phyloP scores from a whole-genome alignment of 1,140 invertebrate genomes.

The Schmidtea mediterranea region DNA sequence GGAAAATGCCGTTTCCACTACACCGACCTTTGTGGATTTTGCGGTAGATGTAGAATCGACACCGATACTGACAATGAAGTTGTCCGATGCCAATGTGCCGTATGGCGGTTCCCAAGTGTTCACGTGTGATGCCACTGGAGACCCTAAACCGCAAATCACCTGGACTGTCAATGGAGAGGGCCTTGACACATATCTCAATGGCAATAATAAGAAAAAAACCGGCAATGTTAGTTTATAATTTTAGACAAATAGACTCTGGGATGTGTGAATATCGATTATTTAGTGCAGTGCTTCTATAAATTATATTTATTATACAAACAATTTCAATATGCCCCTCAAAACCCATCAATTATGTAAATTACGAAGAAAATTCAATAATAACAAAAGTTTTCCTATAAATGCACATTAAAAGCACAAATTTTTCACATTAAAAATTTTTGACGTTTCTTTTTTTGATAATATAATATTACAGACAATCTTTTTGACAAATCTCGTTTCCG shows the following conservation, averaged over 20 bases:
- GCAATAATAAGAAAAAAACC: neutral
- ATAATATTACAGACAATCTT: neutral
- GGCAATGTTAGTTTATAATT: constrained; percentile 1
- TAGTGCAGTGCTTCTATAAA: no score
- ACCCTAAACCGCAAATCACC: neutral
- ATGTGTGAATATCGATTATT: neutral
- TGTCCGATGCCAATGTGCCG: neutral
- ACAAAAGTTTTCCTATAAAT: no score
- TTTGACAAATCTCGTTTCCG: constrained; percentile 39
- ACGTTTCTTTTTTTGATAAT: neutral
- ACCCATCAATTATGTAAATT: no score
- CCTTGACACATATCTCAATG: neutral
- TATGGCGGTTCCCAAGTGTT: neutral
- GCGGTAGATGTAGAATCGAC: no score
- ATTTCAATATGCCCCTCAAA: neutral
- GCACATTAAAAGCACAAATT: no score
- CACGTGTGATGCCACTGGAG: neutral
- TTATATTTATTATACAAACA: neutral
- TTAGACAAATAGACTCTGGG: neutral
- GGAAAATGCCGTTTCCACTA: no score
- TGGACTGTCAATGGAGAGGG: constrained; percentile 3
- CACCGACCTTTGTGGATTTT: no score
- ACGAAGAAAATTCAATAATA: no score
- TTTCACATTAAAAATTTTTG: no score
- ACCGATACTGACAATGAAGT: neutral